Evolutionary conservation across 2,113 vertebrate genomes (phyloP), one percentile per base, ranked within the genome.

Genomic region (Helogale parvula): DNA sequence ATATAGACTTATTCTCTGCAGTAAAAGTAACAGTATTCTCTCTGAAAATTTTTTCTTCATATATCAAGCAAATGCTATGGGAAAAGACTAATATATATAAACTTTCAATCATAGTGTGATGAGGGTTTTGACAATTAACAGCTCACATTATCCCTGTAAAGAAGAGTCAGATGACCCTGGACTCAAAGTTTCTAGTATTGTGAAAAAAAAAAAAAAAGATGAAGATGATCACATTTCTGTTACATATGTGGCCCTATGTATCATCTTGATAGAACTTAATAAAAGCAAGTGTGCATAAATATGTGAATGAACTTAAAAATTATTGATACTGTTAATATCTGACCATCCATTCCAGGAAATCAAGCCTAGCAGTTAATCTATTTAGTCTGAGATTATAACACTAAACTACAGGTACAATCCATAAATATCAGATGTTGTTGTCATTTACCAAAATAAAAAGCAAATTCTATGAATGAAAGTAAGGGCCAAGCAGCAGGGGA

Each of bases 271-370:
- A 82, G 35, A 13, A 41, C 17, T 87, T 90, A 92, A 69, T 76
- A 95, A 90, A 86, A 93, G 93, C 5, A 3, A 54, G 7, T 84
- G 2, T 47, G 7, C 94, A 82, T 66, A 97, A 90, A 66, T 63
- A 96, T 0, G 52, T 57, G 19, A 89, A 96, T 92, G 23, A 93
- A 74, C 47, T 66, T 21, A 54, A 95, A 93, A 93, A 66, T 89
- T 2, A 94, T 80, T 5, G 74, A 16, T 38, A 27, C 14, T n/a
- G 13, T 63, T 81, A 86, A 84, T 25, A 8, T 94, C 54, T 8
- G 16, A 93, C 45, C 16, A 94, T 71, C n/a, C 92, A 16, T 82
- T 7, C 11, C 15, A 88, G 38, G 21, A 92, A 92, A 45, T 96
- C 3, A 83, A 96, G 52, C 35, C 25, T 13, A 89, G 89, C 2